Base-by-base conservation (phyloP, 2,797 vertebrate species). In the Microctenopoma lineatum region DNA sequence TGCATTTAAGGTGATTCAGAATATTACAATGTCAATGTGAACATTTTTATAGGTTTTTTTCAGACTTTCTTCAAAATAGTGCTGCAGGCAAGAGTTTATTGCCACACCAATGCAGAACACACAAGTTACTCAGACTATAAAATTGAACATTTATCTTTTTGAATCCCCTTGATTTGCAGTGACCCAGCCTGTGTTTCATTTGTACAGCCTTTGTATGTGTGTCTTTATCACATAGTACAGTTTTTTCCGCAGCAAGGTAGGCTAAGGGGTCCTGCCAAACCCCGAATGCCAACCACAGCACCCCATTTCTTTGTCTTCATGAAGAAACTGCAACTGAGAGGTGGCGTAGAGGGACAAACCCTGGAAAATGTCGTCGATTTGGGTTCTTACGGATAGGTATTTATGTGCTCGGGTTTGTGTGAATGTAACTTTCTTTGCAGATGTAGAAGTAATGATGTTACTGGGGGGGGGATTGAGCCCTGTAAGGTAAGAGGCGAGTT, bases 371-470 rank as follows among this genome's bases (percentile, higher is more conserved):
- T 95, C 96, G 89, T 95, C 96, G 96, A 94, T 98, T 98, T 98
- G 96, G 96, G 96, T 98, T 98, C 98, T 99, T 96, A 90, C 97
- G 96, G 97, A 98, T 99, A 99, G 98, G 98, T 99, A 99, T 99
- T 99, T 99, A 99, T 98, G 97, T 97, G 94, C 93, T 96, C 95
- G 96, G 96, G 97, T 96, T 97, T 97, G 96, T 98, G 98, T 98
- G 96, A 97, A 96, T 98, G 96, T 98, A 97, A 96, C 96, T 93
- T 86, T 94, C 87, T 90, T 93, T 91, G 75, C 91, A 93, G 89
- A 92, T 93, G 73, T 93, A 93, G 88, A 92, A 85, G 88, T 91
- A 93, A 82, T 90, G 87, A 90, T 91, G 84, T 91, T 92, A 92
- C 89, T 90, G 90, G 92, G 90, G 87, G 87, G 29, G 86, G 67